phyloP scores from a whole-genome alignment of 2,113 vertebrate genomes.

The Nansenia antarctica region DNA sequence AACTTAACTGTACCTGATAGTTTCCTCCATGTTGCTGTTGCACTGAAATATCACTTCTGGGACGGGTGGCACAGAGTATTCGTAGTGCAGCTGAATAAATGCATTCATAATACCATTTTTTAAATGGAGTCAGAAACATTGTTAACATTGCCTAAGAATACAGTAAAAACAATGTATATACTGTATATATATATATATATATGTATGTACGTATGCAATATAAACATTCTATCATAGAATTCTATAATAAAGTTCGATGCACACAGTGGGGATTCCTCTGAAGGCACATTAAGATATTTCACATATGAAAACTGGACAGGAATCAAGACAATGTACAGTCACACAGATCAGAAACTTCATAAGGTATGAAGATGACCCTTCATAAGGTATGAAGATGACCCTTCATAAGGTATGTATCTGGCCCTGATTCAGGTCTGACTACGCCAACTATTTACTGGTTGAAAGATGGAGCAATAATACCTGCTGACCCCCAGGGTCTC shows the following conservation, averaged over 20 bases:
- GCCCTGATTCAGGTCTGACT: constrained; percentile 4
- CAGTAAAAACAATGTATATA: no score
- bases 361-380: not conserved
- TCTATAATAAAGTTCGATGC: constrained; percentile 11
- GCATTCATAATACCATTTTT: no score
- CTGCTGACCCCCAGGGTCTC: constrained; percentile 46
- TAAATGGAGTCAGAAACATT: no score
- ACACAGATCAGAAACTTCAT: constrained; percentile 1
- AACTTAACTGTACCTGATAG: no score
- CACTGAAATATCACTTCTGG: no score
- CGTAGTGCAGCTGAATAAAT: no score
- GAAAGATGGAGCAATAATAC: constrained; percentile 58
- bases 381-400: not conserved
- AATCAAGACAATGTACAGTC: not conserved
- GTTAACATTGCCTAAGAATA: no score
- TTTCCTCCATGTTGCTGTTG: no score
- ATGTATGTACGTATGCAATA: no score
- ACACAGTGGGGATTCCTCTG: not conserved
- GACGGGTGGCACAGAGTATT: no score
- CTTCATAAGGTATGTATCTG: constrained; percentile 6
- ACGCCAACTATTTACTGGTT: constrained; percentile 56
- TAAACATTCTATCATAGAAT: not conserved
- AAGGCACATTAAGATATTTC: not conserved
- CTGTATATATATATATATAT: no score
- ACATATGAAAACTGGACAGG: constrained; percentile 15